These are phyloP conservation scores for Aphelocoma coerulescens DNA, from an alignment of 2,113 vertebrate species.

Conservation along the genomic window DNA sequence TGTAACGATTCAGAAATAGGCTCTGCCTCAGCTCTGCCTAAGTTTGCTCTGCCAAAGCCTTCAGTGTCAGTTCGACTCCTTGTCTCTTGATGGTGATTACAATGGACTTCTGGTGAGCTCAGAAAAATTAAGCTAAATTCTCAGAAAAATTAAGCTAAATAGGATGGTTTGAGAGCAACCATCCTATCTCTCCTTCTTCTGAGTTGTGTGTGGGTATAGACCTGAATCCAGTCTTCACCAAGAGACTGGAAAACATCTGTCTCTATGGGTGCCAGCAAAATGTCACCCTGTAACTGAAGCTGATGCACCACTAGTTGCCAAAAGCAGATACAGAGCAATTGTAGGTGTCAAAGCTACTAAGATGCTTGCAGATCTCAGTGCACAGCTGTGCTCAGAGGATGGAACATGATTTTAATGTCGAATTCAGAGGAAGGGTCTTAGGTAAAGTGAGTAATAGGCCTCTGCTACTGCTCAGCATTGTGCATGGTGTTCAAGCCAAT, in stretches of 20 bases:
- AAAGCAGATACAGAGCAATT: not conserved
- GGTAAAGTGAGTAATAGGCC: accelerated
- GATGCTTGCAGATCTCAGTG: not conserved
- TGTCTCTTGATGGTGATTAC: not conserved
- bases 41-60: not conserved
- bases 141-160: not conserved
- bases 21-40: not conserved
- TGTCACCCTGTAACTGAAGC: not conserved
- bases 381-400: not conserved
- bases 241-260: not conserved
- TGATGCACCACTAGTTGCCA: not conserved
- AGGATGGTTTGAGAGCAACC: not conserved
- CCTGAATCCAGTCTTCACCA: not conserved
- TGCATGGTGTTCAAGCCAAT: not conserved
- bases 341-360: not conserved
- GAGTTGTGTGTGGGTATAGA: not conserved
- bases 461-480: not conserved
- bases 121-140: not conserved
- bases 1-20: not conserved
- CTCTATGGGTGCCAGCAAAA: not conserved
- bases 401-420: not conserved
- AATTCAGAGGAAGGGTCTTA: not conserved
- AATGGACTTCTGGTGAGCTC: not conserved
- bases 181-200: not conserved
- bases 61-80: not conserved